Conservation (phyloP, 2,888 invertebrate species). For the Drosophila infuscata region DNA sequence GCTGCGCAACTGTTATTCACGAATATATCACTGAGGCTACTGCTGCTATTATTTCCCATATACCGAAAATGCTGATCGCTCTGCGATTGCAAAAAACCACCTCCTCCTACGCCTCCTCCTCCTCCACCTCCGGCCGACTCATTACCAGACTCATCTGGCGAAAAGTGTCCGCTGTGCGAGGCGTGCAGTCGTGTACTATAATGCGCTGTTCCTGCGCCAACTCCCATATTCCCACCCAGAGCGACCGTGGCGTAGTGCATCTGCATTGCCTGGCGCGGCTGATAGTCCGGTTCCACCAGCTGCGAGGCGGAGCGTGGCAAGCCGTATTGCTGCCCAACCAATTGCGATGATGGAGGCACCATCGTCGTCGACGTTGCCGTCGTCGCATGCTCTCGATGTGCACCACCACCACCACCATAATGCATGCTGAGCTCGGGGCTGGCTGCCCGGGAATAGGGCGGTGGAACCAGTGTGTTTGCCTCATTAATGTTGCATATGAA, state of each 20-base stretch:
- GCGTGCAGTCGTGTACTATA: constrained; percentile 67
- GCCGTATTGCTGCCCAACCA: constrained; percentile 70
- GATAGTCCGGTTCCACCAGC: constrained; percentile 83
- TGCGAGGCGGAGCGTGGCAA: constrained; percentile 88
- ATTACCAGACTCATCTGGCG: constrained; percentile 57
- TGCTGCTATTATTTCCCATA: constrained; percentile 83
- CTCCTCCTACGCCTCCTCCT: constrained; percentile 5
- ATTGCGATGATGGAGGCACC: constrained; percentile 26
- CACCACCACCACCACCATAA: constrained; percentile 49
- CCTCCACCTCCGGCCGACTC: constrained; percentile 43
- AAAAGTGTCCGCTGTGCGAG: constrained; percentile 80
- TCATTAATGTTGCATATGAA: constrained; percentile 95
- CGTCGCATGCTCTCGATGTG: constrained; percentile 25
- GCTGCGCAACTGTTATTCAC: constrained; percentile 83
- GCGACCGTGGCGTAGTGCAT: constrained; percentile 57
- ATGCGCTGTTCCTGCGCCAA: constrained; percentile 24
- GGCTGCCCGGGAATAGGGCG: constrained; percentile 92
- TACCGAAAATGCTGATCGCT: constrained; percentile 85
- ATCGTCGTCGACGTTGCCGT: background rate
- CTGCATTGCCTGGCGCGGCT: constrained; percentile 48
- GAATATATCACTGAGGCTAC: constrained; percentile 84
- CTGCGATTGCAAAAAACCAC: constrained; percentile 82
- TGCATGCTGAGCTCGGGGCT: constrained; percentile 88
- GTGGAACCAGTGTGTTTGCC: constrained; percentile 93
- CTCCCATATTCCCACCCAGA: constrained; percentile 35